Conservation (phyloP, 2,113 vertebrate genomes). For the Onychorhynchus coronatus region DNA sequence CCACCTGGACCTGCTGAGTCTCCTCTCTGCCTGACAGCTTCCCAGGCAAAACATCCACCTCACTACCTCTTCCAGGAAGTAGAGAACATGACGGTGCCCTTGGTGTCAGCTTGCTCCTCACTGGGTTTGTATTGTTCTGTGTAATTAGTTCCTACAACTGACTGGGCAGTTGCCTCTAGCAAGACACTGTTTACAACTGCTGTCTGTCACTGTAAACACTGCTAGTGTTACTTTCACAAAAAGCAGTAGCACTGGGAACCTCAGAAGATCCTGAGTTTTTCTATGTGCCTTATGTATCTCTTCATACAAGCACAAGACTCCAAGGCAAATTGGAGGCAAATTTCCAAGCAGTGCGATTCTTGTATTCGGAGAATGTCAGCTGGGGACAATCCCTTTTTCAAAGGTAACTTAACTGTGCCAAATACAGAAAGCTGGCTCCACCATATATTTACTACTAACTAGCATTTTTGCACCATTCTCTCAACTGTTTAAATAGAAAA, state of each 20-base stretch:
- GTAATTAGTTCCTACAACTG: not conserved
- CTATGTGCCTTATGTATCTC: not conserved
- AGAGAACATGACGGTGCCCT: not conserved
- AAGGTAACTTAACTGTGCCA: not conserved
- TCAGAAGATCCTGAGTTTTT: not conserved
- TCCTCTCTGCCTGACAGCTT: not conserved
- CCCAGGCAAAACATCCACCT: not conserved
- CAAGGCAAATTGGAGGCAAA: not conserved
- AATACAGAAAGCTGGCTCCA: not conserved
- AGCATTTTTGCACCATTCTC: not conserved
- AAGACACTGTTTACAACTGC: not conserved
- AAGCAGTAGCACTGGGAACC: not conserved
- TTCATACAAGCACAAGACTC: not conserved
- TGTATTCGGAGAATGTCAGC: not conserved
- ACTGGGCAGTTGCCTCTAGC: not conserved
- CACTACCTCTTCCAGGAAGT: not conserved
- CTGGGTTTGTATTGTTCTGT: not conserved
- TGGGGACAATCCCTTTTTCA: not conserved
- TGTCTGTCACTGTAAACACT: not conserved
- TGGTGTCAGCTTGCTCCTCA: not conserved
- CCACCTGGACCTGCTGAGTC: not conserved
- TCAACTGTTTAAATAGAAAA: not conserved
- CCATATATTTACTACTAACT: not conserved
- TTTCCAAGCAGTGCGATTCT: not conserved
- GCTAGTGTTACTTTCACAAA: not conserved